Evolutionary conservation across 2,888 invertebrate species (phyloP).

Genomic region (Parnassius apollo): DNA sequence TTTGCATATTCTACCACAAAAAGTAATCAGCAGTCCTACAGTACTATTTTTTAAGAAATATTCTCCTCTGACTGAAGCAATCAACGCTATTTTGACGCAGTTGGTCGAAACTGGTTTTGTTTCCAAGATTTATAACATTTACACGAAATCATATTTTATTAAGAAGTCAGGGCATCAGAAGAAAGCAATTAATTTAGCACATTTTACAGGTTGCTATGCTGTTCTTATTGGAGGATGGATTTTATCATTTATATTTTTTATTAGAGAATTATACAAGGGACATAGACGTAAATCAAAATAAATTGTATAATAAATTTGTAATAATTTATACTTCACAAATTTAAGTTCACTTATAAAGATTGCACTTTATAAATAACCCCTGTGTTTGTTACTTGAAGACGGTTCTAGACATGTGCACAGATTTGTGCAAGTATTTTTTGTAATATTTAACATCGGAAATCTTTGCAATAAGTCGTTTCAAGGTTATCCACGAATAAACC

Average conservation of each 20-base stretch:
- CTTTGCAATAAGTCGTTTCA: no score
- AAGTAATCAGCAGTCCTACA: slow-evolving; percentile 47
- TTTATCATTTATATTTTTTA: slow-evolving; percentile 45
- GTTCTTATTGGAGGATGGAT: slow-evolving; percentile 56
- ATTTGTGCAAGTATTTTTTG: no score
- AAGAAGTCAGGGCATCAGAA: slow-evolving; percentile 24
- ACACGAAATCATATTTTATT: slow-evolving; percentile 32
- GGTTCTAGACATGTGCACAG: no score
- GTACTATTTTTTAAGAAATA: slow-evolving; percentile 63
- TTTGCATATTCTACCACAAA: slow-evolving; percentile 50
- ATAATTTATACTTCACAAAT: no score
- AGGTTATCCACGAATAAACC: no score
- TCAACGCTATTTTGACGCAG: slow-evolving; percentile 48
- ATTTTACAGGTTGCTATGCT: slow-evolving; percentile 60
- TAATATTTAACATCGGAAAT: no score
- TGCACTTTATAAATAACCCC: no score
- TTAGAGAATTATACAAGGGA: slow-evolving; percentile 47
- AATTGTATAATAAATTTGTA: background rate
- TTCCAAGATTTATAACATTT: slow-evolving; percentile 47
- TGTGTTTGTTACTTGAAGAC: no score
- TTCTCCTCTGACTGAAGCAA: slow-evolving; percentile 49
- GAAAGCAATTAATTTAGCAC: slow-evolving; percentile 48
- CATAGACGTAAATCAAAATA: slow-evolving; percentile 27
- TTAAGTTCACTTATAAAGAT: no score
- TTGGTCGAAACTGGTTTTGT: slow-evolving; percentile 54